Evolutionary conservation across 2,113 vertebrate genomes (phyloP).

Genomic region (Ceyx margarethae): DNA sequence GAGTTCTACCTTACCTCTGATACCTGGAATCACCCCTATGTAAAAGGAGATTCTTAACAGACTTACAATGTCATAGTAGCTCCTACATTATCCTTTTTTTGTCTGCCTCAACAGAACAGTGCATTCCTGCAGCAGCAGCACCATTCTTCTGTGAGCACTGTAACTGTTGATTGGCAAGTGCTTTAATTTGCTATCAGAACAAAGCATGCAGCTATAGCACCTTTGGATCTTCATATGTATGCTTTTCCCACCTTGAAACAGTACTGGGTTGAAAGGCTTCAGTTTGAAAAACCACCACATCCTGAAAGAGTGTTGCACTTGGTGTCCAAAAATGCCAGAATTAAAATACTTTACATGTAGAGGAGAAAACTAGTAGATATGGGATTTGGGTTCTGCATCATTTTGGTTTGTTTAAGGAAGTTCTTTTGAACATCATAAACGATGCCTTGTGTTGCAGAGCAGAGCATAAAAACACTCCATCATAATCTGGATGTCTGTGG

Average conservation of each 20-base stretch:
- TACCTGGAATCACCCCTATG: not conserved
- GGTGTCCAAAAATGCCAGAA: not conserved
- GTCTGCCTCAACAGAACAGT: not conserved
- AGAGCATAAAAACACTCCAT: not conserved
- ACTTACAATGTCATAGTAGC: not conserved
- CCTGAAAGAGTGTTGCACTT: not conserved
- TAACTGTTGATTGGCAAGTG: not conserved
- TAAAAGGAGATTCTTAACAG: not conserved
- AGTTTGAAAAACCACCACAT: not conserved
- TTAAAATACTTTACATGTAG: not conserved
- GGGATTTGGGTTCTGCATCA: not conserved
- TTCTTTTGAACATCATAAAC: not conserved
- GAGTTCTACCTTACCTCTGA: not conserved
- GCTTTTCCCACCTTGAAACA: not conserved
- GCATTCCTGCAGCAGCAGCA: not conserved
- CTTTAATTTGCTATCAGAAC: not conserved
- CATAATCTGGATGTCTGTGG: not conserved
- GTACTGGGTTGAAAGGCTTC: not conserved
- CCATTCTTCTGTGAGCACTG: not conserved
- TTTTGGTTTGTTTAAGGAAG: not conserved
- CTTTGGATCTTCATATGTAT: not conserved
- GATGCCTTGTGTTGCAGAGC: not conserved
- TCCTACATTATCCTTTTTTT: not conserved
- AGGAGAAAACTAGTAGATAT: not conserved
- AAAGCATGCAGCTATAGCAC: not conserved